These are phyloP conservation scores for Periparus ater DNA, from an alignment of 2,797 vertebrate genomes.

Conservation along the genomic window DNA sequence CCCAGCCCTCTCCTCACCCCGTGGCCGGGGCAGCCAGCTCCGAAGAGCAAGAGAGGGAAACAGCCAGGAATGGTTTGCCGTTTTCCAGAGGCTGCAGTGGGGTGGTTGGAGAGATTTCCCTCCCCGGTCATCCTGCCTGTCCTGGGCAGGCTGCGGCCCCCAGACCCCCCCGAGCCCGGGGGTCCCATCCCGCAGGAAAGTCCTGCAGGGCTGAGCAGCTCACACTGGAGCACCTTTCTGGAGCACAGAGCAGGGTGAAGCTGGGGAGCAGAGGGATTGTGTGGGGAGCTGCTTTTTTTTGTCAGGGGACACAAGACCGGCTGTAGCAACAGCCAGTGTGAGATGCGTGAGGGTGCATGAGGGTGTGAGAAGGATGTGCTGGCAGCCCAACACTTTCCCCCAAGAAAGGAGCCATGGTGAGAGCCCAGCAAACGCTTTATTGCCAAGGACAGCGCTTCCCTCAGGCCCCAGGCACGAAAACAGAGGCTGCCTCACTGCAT, in stretches of 20 bases:
- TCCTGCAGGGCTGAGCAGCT: not conserved
- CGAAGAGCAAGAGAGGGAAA: not conserved
- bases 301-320: not conserved
- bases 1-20: not conserved
- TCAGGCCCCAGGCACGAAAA: not conserved
- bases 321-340: fast-evolving
- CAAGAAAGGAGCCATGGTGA: fast-evolving
- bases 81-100: not conserved
- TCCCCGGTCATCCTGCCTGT: not conserved
- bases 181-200: not conserved
- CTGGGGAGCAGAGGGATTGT: not conserved
- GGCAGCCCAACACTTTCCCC: not conserved
- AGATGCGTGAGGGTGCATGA: not conserved
- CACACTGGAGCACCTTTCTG: fast-evolving
- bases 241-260: fast-evolving
- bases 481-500: fast-evolving
- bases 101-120: not conserved
- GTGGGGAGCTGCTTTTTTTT: not conserved
- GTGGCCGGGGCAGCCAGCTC: too few species aligned
- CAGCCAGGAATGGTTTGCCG: not conserved
- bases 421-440: conserved; percentile 29
- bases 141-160: not conserved
- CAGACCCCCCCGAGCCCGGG: not conserved
- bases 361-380: not conserved
- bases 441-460: not conserved